Evolutionary conservation across 2,113 vertebrate genomes (phyloP), one percentile per base, ranked within the genome.

Genomic region (Plectropomus leopardus): DNA sequence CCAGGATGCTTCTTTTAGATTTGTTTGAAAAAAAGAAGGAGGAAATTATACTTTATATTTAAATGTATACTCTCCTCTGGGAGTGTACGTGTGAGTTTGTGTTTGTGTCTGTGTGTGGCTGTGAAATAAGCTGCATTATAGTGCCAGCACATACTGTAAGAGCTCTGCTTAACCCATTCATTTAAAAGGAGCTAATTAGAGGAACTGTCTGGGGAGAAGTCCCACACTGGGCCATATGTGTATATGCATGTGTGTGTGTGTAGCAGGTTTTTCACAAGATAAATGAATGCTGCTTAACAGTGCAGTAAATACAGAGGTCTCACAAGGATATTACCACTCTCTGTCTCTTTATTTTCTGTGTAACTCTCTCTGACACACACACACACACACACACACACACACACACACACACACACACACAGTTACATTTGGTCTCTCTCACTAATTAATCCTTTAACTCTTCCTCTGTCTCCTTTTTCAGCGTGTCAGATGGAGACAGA

Each of bases 211-310:
- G 11, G 85, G 85, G 87, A 83, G 48, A 85, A 76, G 44, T 42
- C 16, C 58, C 78, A 73, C 81, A 30, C 23, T 58, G 80, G 85
- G 53, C 75, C 66, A 53, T 82, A 64, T 90, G 78, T 85, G 42
- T 64, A 42, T 61, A 26, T n/a, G 23, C 36, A 5, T 61, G 19
- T 50, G 40, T 58, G 47, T 48, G 65, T 54, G 77, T 60, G 48
- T 54, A 30, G 50, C 65, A 83, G 71, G 76, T 76, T 85, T 73
- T 83, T 84, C 82, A 83, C 40, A 67, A 87, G 89, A 89, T 86
- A 91, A 91, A 91, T 88, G 88, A 83, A 82, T 78, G 69, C 84
- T 86, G 80, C 75, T 89, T 87, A 92, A 89, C 89, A 71, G 87
- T 73, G 86, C 87, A 86, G 89, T 89, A 89, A 92, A 92, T 87